phyloP scores from a whole-genome alignment of 2,888 invertebrate species.

The Eurytoma californica region DNA sequence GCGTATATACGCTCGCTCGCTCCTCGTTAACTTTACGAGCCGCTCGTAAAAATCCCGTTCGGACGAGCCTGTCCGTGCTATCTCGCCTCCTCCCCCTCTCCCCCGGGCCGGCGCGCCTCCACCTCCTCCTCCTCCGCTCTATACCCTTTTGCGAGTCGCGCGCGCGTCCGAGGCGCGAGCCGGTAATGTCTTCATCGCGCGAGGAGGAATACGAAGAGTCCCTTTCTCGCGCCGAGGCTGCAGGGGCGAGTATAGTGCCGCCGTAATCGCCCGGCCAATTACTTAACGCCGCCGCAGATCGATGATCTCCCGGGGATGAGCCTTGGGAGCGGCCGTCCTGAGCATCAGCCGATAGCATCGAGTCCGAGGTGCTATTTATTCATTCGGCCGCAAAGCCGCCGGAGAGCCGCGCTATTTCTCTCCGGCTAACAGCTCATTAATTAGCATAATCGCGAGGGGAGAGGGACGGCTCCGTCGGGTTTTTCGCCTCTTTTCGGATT shows the following conservation, averaged over 20 bases:
- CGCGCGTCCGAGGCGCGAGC: conserved; percentile 3
- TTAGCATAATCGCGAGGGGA: conserved; percentile 53
- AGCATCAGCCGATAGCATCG: conserved; percentile 58
- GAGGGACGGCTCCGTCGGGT: not conserved
- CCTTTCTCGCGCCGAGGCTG: conserved; percentile 16
- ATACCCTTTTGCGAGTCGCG: conserved; percentile 41
- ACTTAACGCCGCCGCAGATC: conserved; percentile 72
- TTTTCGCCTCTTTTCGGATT: conserved; percentile 1
- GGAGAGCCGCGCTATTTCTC: conserved; percentile 50
- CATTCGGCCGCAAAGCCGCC: conserved; percentile 41
- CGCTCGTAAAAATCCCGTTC: conserved; percentile 73
- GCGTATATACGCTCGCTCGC: conserved; percentile 59
- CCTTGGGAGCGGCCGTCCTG: conserved; percentile 15
- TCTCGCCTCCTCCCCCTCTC: conserved; percentile 43
- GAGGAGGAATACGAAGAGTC: not conserved
- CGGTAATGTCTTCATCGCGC: conserved; percentile 73
- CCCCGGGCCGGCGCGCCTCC: conserved; percentile 35
- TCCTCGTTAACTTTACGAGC: conserved; percentile 75
- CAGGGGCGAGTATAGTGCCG: conserved; percentile 72
- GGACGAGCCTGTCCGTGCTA: conserved; percentile 48
- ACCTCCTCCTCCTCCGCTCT: conserved; percentile 26
- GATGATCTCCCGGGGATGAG: conserved; percentile 59
- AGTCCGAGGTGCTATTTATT: conserved; percentile 41
- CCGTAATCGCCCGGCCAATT: conserved; percentile 73
- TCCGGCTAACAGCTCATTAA: conserved; percentile 54